phyloP scores from a whole-genome alignment of 2,113 vertebrate species.

The Saguinus imperator region DNA sequence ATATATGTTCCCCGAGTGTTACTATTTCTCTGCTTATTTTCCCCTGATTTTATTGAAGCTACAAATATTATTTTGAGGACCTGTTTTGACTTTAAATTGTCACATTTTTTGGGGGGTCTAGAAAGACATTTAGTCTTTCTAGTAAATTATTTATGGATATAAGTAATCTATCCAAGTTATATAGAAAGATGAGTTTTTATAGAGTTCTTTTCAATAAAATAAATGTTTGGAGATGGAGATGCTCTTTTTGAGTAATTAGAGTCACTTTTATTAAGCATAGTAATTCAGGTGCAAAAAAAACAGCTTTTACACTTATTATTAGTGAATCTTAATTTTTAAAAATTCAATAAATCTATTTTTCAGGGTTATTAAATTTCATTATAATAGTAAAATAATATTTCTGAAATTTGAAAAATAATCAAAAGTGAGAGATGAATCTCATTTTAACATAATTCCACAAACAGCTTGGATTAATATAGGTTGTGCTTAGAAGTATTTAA shows the following conservation, averaged over 20 bases:
- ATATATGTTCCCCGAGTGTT: neutral
- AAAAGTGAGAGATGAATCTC: neutral
- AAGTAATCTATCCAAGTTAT: neutral
- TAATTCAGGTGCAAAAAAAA: slow-evolving; percentile 1
- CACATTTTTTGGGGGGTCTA: neutral
- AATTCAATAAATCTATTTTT: neutral
- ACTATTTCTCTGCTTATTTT: neutral
- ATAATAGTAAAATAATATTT: neutral
- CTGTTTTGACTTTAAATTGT: neutral
- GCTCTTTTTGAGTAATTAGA: neutral
- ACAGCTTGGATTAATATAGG: neutral
- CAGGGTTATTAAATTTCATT: neutral
- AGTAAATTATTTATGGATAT: neutral
- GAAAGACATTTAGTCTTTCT: neutral
- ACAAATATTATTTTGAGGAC: neutral
- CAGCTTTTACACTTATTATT: neutral
- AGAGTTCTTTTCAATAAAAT: neutral
- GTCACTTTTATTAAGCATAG: neutral
- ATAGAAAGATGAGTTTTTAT: neutral
- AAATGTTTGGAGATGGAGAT: slow-evolving; percentile 12
- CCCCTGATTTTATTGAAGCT: neutral
- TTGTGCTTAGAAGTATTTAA: slow-evolving; percentile 46
- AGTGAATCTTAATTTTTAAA: slow-evolving; percentile 46
- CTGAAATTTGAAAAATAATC: neutral
- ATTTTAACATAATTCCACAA: slow-evolving; percentile 32